Evolutionary conservation across 2,888 invertebrate species (phyloP).

Genomic region (Athetis lepigone): DNA sequence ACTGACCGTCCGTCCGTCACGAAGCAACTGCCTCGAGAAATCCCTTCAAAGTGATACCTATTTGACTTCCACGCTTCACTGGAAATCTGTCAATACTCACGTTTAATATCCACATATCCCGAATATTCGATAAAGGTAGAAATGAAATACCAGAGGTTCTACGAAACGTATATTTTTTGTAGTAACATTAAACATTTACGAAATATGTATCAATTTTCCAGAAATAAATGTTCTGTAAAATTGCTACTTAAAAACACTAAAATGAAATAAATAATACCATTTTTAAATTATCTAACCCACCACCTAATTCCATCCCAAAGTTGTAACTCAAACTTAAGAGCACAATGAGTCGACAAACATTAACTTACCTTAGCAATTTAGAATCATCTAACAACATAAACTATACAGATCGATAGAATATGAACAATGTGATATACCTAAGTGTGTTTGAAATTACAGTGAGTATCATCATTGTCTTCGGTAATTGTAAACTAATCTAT

Average conservation of each 20-base stretch:
- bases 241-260: slow-evolving; percentile 16
- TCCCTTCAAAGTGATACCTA: slow-evolving; percentile 80
- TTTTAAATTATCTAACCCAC: slow-evolving; percentile 62
- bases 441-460: slow-evolving; percentile 42
- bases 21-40: slow-evolving; percentile 80
- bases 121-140: slow-evolving; percentile 63
- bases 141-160: slow-evolving; percentile 47
- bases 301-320: slow-evolving; percentile 64
- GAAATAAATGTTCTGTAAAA: slow-evolving; percentile 9
- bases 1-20: slow-evolving; percentile 81
- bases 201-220: slow-evolving; percentile 13
- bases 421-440: not conserved
- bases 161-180: slow-evolving; percentile 40
- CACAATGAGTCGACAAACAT: slow-evolving; percentile 13
- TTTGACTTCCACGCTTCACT: slow-evolving; percentile 81
- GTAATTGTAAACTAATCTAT: slow-evolving; percentile 88
- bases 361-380: not conserved
- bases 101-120: slow-evolving; percentile 70
- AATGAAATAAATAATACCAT: slow-evolving; percentile 35
- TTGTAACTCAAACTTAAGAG: slow-evolving; percentile 2
- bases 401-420: not conserved
- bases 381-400: not conserved
- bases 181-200: slow-evolving; percentile 29
- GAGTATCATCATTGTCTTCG: slow-evolving; percentile 82
- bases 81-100: slow-evolving; percentile 78